Percentiles rank a stretch among this genome's conserved stretches.
Conservation (phyloP, 1,140 invertebrate genomes). For the Gryon sp. region DNA sequence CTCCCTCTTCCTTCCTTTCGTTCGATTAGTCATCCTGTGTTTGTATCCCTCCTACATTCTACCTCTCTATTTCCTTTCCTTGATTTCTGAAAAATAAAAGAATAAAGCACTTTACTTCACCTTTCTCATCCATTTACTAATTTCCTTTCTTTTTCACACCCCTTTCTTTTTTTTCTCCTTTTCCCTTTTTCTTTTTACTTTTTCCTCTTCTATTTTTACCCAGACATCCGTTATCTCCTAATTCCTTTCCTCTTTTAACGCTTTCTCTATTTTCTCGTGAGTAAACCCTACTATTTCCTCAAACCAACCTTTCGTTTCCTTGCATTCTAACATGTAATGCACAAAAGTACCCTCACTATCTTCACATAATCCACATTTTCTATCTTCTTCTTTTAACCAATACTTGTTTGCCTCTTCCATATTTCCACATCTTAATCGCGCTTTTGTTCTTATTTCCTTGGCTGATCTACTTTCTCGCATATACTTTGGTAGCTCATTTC, state of each 20-base stretch:
- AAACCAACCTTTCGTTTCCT: background rate
- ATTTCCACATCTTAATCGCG: constrained; percentile 19
- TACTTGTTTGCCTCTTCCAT: constrained; percentile 15
- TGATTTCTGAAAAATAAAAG: too few species aligned
- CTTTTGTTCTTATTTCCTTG: too few species aligned
- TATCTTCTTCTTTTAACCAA: constrained; percentile 6
- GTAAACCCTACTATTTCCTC: background rate
- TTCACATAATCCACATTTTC: constrained; percentile 3
- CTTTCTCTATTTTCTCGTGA: background rate
- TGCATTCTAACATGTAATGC: constrained; percentile 13
- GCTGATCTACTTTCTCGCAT: too few species aligned
- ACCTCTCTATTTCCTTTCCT: too few species aligned
- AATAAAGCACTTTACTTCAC: too few species aligned
- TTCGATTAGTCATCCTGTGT: too few species aligned
- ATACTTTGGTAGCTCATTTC: too few species aligned
- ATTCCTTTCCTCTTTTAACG: background rate
- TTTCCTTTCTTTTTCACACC: background rate
- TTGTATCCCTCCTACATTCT: too few species aligned
- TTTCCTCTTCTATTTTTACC: background rate
- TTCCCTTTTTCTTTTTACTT: background rate
- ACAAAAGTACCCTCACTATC: background rate
- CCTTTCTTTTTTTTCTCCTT: background rate
- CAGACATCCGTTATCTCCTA: background rate
- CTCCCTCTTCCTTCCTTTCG: too few species aligned
- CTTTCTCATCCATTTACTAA: too few species aligned